These are phyloP conservation scores for Dynastes maya DNA, from an alignment of 2,888 invertebrate species.

Conservation along the genomic window DNA sequence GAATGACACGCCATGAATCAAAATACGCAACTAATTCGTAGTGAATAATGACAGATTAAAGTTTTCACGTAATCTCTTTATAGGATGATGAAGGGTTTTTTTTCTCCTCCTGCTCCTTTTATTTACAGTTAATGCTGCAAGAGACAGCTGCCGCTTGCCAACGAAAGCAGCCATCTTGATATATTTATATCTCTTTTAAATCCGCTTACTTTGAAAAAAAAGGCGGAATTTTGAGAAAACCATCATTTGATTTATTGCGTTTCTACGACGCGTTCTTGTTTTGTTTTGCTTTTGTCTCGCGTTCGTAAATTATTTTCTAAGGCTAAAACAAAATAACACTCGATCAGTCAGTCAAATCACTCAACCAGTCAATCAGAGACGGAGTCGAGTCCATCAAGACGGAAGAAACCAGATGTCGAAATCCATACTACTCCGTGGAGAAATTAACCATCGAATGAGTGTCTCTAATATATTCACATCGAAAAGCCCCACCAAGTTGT, in stretches of 20 bases:
- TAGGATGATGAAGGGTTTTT: conserved; percentile 36
- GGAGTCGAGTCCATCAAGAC: neutral
- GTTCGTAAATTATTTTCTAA: conserved; percentile 1
- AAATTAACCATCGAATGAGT: conserved; percentile 8
- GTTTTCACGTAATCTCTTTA: conserved; percentile 33
- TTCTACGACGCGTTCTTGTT: conserved; percentile 1
- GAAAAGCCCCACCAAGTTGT: conserved; percentile 47
- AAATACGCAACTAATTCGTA: conserved; percentile 26
- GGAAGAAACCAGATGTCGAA: conserved; percentile 17
- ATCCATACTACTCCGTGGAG: neutral
- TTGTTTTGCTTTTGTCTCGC: neutral
- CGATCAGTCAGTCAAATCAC: neutral
- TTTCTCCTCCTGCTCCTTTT: neutral
- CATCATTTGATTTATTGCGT: neutral
- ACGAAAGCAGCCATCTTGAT: conserved; percentile 41
- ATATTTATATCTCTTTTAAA: conserved; percentile 24
- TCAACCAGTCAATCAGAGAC: neutral
- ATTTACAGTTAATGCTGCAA: conserved; percentile 25
- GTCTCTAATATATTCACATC: neutral
- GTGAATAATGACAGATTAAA: conserved; percentile 46
- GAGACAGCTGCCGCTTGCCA: conserved; percentile 22
- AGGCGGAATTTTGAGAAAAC: conserved; percentile 21
- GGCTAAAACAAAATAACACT: too few relatives aligned
- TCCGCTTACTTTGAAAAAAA: conserved; percentile 12
- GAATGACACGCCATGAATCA: conserved; percentile 23